Conservation (phyloP, 2,113 vertebrate species). For the Dromaius novaehollandiae region DNA sequence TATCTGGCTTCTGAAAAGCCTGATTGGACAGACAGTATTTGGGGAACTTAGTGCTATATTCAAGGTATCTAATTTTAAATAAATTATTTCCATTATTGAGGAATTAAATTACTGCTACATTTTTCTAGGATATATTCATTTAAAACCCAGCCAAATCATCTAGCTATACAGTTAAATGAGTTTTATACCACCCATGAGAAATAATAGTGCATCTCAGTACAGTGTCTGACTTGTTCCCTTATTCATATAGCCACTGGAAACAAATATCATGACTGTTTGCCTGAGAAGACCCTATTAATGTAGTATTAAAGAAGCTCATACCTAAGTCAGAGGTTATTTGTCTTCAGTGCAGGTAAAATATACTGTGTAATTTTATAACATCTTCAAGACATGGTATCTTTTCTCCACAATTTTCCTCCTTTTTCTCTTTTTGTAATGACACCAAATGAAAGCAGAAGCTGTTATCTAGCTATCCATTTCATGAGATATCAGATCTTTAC, state of each 20-base stretch:
- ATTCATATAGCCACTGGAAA: background rate
- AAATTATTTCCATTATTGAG: slow-evolving; percentile 18
- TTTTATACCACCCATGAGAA: background rate
- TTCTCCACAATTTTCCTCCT: background rate
- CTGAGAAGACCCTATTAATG: background rate
- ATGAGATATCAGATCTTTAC: background rate
- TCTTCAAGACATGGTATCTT: background rate
- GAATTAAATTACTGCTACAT: background rate
- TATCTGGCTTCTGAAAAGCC: background rate
- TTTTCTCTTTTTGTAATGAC: background rate
- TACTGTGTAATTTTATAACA: background rate
- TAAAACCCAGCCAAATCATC: background rate
- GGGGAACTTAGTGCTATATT: background rate
- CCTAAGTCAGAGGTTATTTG: slow-evolving; percentile 3
- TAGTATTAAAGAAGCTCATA: background rate
- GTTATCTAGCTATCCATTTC: background rate
- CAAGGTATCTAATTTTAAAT: background rate
- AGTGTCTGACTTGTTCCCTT: background rate
- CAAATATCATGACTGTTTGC: background rate
- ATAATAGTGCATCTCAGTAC: background rate
- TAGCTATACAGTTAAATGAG: background rate
- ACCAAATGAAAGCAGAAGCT: background rate
- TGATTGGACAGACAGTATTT: background rate
- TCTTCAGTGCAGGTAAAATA: slow-evolving; percentile 20
- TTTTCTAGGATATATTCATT: background rate